Evolutionary conservation across 2,888 invertebrate genomes (phyloP).

Genomic region (Seladonia tumulorum): DNA sequence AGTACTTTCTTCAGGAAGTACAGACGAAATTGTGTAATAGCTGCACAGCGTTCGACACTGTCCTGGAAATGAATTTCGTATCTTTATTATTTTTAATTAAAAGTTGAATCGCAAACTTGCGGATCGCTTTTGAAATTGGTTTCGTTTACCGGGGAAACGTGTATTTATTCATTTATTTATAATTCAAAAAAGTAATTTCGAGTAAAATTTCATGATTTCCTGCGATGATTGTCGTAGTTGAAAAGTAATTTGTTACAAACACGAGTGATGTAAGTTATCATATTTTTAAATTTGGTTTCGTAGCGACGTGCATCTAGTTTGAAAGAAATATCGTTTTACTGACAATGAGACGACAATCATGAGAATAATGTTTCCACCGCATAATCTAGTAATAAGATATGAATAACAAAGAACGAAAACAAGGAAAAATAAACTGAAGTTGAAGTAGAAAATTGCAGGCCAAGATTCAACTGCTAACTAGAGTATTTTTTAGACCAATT

Average conservation of each 20-base stretch:
- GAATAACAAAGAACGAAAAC: too few relatives aligned
- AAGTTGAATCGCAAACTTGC: not conserved
- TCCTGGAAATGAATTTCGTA: not conserved
- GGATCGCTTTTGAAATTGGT: not conserved
- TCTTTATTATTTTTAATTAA: not conserved
- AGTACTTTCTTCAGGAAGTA: slow-evolving; percentile 47
- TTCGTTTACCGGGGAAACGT: not conserved
- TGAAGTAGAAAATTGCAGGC: not conserved
- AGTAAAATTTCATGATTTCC: not conserved
- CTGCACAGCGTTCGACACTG: not conserved
- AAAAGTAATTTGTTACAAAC: too few relatives aligned
- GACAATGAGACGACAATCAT: too few relatives aligned
- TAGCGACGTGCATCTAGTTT: too few relatives aligned
- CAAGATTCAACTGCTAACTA: not conserved
- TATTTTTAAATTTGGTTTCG: too few relatives aligned
- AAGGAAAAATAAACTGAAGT: too few relatives aligned
- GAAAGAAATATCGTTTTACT: too few relatives aligned
- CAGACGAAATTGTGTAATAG: slow-evolving; percentile 45
- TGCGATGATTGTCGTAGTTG: too few relatives aligned
- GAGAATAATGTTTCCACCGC: too few relatives aligned
- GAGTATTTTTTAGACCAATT: not conserved
- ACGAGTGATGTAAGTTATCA: too few relatives aligned
- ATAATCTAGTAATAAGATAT: too few relatives aligned
- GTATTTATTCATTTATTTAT: not conserved
- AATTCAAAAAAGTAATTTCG: not conserved